phyloP scores from a whole-genome alignment of 1,140 invertebrate species.

The Schlechtendalia chinensis region DNA sequence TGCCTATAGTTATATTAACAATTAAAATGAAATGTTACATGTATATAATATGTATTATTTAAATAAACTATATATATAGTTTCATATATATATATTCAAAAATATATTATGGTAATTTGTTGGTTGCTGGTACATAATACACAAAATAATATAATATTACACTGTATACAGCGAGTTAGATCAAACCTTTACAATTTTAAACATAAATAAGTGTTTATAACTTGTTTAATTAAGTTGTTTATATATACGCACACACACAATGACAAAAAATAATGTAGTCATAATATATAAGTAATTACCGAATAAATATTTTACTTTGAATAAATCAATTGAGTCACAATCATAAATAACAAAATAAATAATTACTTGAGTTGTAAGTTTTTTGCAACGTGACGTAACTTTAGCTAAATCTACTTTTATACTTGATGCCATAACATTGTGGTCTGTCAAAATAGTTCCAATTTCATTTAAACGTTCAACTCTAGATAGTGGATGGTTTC shows the following conservation, averaged over 20 bases:
- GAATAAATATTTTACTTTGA: background rate
- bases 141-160: background rate
- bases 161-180: background rate
- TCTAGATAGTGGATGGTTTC: slow-evolving; percentile 72
- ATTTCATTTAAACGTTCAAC: slow-evolving; percentile 74
- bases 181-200: too few species aligned
- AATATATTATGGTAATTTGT: too few species aligned
- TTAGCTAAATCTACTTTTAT: slow-evolving; percentile 71
- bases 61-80: too few species aligned
- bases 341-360: background rate
- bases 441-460: slow-evolving; percentile 69
- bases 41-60: too few species aligned
- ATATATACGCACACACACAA: too few species aligned
- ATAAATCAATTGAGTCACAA: background rate
- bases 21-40: too few species aligned
- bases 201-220: background rate
- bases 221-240: background rate
- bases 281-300: background rate
- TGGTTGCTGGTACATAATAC: too few species aligned
- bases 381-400: slow-evolving; percentile 67
- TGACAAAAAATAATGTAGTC: background rate
- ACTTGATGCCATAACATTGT: slow-evolving; percentile 71
- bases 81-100: too few species aligned
- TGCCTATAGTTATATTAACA: slow-evolving; percentile 60
- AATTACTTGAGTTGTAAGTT: slow-evolving; percentile 66